A percentile compares a stretch with the other conserved stretches of the same genome.
phyloP scores from a whole-genome alignment of 2,797 vertebrate species.

The Monodelphis domestica region DNA sequence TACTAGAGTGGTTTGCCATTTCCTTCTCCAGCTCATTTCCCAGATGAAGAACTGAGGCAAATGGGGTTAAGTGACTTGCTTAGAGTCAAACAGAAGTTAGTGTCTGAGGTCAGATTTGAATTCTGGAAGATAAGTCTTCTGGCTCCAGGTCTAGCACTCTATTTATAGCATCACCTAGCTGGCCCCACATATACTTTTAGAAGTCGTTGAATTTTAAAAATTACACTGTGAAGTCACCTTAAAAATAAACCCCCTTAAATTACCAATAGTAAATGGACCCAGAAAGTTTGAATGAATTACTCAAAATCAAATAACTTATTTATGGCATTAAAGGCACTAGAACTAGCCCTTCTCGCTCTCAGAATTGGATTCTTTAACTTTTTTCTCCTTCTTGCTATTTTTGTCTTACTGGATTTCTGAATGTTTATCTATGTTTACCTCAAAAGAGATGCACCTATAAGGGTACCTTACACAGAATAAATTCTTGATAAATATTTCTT shows the following conservation, averaged over 20 bases:
- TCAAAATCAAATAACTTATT: not conserved
- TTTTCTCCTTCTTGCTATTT: not conserved
- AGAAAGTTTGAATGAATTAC: not conserved
- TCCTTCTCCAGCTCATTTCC: too few relatives aligned
- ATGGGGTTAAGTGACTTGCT: too few relatives aligned
- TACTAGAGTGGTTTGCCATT: too few relatives aligned
- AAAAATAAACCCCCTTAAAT: not conserved
- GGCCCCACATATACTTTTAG: not conserved
- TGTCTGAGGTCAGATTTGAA: too few relatives aligned
- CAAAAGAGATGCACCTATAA: not conserved
- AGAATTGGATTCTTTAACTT: not conserved
- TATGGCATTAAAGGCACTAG: not conserved
- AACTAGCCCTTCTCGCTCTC: not conserved
- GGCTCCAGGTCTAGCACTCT: too few relatives aligned
- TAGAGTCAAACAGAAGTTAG: too few relatives aligned
- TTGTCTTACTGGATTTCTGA: not conserved
- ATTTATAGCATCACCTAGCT: too few relatives aligned
- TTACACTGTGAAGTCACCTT: not conserved
- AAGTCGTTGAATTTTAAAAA: not conserved
- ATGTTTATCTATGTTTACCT: not conserved
- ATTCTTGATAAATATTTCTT: not conserved
- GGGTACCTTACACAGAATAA: not conserved
- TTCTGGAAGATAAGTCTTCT: too few relatives aligned
- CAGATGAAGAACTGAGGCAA: too few relatives aligned
- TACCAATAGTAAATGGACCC: not conserved